Evolutionary conservation across 2,797 vertebrate species (phyloP).

Genomic region (Rhodeus uyekii): DNA sequence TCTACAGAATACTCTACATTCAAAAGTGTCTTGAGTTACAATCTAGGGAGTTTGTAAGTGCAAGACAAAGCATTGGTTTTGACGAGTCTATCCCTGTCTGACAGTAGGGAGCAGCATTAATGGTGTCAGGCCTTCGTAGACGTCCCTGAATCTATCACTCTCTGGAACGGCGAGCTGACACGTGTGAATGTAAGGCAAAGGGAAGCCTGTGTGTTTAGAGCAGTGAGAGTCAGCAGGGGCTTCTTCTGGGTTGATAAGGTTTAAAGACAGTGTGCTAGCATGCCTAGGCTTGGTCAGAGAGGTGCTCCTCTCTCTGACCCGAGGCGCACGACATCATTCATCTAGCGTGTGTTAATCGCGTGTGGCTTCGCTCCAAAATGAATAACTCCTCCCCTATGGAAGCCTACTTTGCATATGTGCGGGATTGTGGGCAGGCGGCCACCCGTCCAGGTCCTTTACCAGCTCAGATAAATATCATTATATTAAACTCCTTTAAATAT

Average conservation of each 20-base stretch:
- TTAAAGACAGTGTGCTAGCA: slow-evolving; percentile 56
- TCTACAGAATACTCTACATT: slow-evolving; percentile 89
- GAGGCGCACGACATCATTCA: slow-evolving; percentile 34
- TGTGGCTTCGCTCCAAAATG: slow-evolving; percentile 41
- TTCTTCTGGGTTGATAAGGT: slow-evolving; percentile 22
- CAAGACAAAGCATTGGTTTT: slow-evolving; percentile 72
- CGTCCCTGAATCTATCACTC: slow-evolving; percentile 57
- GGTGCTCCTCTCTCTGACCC: slow-evolving; percentile 53
- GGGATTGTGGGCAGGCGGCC: slow-evolving; percentile 17
- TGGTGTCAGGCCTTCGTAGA: slow-evolving; percentile 58
- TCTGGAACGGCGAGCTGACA: slow-evolving; percentile 10
- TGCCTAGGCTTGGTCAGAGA: slow-evolving; percentile 60
- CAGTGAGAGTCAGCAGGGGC: slow-evolving; percentile 57
- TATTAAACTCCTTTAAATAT: slow-evolving; percentile 61
- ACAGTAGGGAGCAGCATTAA: slow-evolving; percentile 54
- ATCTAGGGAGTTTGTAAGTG: slow-evolving; percentile 83
- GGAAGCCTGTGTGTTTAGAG: slow-evolving; percentile 42
- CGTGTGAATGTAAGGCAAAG: slow-evolving; percentile 42
- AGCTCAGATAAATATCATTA: slow-evolving; percentile 57
- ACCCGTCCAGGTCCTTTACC: slow-evolving; percentile 21
- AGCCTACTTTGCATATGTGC: slow-evolving; percentile 50
- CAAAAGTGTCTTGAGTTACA: slow-evolving; percentile 94
- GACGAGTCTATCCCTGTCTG: slow-evolving; percentile 48
- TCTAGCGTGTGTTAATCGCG: slow-evolving; percentile 38
- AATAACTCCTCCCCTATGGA: slow-evolving; percentile 31